Percentiles rank a stretch among this genome's conserved stretches.
Conservation (phyloP, 2,888 invertebrate genomes). For the Quadroppia sp. region DNA sequence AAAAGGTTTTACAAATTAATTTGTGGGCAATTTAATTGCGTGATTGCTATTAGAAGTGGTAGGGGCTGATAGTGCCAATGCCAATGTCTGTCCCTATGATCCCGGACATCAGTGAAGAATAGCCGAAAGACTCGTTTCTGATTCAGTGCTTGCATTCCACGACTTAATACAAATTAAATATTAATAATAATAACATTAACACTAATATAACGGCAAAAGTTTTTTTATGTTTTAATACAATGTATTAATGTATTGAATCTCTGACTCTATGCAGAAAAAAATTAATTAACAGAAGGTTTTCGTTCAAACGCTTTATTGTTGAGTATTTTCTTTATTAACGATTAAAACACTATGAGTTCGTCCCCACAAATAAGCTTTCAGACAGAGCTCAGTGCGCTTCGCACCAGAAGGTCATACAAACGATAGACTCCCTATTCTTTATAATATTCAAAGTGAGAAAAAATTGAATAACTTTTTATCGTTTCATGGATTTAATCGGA, state of each 20-base stretch:
- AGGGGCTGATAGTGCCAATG: background rate
- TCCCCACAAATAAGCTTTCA: slow-evolving; percentile 13
- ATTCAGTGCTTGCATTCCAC: background rate
- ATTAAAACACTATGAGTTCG: slow-evolving; percentile 10
- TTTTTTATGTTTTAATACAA: no score
- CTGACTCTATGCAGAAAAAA: background rate
- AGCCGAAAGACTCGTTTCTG: slow-evolving; percentile 16
- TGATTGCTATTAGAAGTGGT: slow-evolving; percentile 23
- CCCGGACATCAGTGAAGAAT: slow-evolving; percentile 20
- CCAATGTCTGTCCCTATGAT: slow-evolving; percentile 13
- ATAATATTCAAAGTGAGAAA: slow-evolving; percentile 19
- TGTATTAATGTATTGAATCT: slow-evolving; percentile 17
- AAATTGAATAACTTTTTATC: slow-evolving; percentile 22
- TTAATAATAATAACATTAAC: slow-evolving; percentile 26
- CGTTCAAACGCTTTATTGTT: slow-evolving; percentile 17
- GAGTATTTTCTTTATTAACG: background rate
- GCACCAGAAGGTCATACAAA: slow-evolving; percentile 7
- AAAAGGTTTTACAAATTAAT: slow-evolving; percentile 30
- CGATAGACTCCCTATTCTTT: background rate
- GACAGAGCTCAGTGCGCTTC: background rate
- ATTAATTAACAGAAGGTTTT: slow-evolving; percentile 34
- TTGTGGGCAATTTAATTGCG: slow-evolving; percentile 30
- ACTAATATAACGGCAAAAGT: background rate
- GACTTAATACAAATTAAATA: slow-evolving; percentile 37
- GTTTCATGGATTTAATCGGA: slow-evolving; percentile 29